phyloP scores from a whole-genome alignment of 2,797 vertebrate genomes.

The Tolypeutes matacus region DNA sequence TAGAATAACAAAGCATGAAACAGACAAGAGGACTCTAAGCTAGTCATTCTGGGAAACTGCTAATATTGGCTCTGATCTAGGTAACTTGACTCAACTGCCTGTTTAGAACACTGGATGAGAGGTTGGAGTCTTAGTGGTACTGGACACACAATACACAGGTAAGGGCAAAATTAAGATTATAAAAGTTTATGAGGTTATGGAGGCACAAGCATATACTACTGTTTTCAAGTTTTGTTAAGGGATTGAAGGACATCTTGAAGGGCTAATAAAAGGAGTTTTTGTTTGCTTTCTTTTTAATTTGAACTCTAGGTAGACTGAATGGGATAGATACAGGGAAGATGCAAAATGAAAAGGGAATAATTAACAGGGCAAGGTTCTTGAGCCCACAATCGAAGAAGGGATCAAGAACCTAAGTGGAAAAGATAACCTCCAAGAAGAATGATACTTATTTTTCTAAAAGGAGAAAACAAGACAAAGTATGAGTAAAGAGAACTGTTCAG shows the following conservation, averaged over 20 bases:
- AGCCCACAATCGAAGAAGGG: background rate
- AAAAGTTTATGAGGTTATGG: background rate
- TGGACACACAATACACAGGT: background rate
- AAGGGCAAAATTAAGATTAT: background rate
- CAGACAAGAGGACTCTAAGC: background rate
- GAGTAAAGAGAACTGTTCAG: background rate
- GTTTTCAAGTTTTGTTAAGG: background rate
- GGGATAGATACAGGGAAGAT: background rate
- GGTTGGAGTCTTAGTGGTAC: background rate
- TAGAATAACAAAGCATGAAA: background rate
- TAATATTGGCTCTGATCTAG: background rate
- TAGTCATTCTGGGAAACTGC: background rate
- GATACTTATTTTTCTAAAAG: background rate
- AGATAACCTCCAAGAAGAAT: background rate
- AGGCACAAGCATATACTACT: background rate
- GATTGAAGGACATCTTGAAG: background rate
- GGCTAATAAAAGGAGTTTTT: background rate
- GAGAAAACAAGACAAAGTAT: background rate
- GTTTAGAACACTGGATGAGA: background rate
- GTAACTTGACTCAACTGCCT: background rate
- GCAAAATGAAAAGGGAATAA: background rate
- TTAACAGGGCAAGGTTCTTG: background rate
- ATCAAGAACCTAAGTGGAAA: background rate
- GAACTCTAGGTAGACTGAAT: constrained; percentile 2
- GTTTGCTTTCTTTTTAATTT: constrained; percentile 1